A percentile compares a stretch with the other conserved stretches of the same genome.
Conservation (phyloP, 2,888 invertebrate genomes). For the Nymphalis polychloros region DNA sequence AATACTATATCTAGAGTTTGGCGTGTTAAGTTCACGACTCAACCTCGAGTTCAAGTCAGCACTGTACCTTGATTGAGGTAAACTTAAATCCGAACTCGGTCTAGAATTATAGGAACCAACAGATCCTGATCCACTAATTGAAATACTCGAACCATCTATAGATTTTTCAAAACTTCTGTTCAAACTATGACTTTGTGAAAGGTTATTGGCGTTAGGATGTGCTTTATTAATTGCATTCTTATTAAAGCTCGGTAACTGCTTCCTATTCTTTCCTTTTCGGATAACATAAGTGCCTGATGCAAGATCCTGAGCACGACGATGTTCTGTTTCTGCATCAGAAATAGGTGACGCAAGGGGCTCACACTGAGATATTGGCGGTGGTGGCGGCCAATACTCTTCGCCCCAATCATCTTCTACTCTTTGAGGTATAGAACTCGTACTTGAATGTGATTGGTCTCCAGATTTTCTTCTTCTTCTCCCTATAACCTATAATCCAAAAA, state of each 20-base stretch:
- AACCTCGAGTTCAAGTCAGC: conserved; percentile 79
- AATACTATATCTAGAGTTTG: conserved; percentile 85
- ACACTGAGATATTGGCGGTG: conserved; percentile 83
- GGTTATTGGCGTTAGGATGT: conserved; percentile 54
- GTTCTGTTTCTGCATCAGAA: conserved; percentile 80
- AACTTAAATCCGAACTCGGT: conserved; percentile 83
- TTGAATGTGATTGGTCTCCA: conserved; percentile 83
- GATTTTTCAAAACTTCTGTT: conserved; percentile 77
- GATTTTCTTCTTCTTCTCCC: conserved; percentile 81
- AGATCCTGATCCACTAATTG: conserved; percentile 77
- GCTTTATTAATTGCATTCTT: conserved; percentile 77
- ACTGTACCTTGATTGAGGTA: conserved; percentile 82
- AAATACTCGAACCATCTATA: conserved; percentile 76
- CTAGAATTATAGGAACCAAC: conserved; percentile 83
- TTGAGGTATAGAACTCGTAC: conserved; percentile 88
- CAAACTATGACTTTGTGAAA: conserved; percentile 73
- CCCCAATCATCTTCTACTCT: conserved; percentile 83
- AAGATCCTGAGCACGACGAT: conserved; percentile 61
- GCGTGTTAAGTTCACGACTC: conserved; percentile 82
- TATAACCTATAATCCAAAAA: conserved; percentile 75
- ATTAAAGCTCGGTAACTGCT: conserved; percentile 83
- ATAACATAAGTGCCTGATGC: conserved; percentile 90
- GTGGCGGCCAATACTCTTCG: conserved; percentile 87
- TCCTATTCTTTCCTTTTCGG: conserved; percentile 86
- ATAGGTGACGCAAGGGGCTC: conserved; percentile 86